Percentiles rank a stretch among this genome's conserved stretches.
phyloP scores from a whole-genome alignment of 2,113 vertebrate species.

The Piprites chloris region DNA sequence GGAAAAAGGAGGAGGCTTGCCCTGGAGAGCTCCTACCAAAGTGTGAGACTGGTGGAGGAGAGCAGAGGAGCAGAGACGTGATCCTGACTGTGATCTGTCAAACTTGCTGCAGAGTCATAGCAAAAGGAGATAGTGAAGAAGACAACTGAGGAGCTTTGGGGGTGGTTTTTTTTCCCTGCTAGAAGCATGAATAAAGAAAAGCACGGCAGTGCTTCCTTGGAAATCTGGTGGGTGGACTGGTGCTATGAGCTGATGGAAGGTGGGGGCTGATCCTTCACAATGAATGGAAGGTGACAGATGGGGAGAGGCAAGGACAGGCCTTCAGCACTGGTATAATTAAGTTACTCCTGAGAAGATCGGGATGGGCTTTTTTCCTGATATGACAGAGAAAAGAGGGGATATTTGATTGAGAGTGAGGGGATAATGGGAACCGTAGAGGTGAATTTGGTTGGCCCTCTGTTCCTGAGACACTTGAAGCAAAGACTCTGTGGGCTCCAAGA shows the following conservation, averaged over 20 bases:
- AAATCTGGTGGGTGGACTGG: conserved; percentile 53
- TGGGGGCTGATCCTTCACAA: conserved; percentile 7
- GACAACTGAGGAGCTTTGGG: neutral
- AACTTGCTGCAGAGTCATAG: neutral
- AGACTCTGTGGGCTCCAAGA: neutral
- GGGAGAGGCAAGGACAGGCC: conserved; percentile 31
- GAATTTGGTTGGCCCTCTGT: neutral
- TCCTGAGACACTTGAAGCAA: neutral
- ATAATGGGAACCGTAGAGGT: neutral
- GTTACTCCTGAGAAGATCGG: conserved; percentile 10
- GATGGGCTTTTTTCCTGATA: neutral
- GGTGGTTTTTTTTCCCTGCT: neutral
- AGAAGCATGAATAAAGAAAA: conserved; percentile 11
- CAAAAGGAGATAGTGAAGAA: neutral
- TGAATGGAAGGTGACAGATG: conserved; percentile 56
- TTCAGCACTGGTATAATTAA: conserved; percentile 27
- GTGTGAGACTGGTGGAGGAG: neutral
- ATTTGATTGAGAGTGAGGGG: neutral
- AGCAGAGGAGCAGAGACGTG: neutral
- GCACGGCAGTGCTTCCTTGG: neutral
- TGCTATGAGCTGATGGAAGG: conserved; percentile 29
- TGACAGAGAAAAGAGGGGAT: neutral
- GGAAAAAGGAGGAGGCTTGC: neutral
- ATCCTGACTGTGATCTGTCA: neutral
- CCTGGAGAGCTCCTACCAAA: neutral